Conservation (phyloP, 2,113 vertebrate species). For the Amphiprion percula region DNA sequence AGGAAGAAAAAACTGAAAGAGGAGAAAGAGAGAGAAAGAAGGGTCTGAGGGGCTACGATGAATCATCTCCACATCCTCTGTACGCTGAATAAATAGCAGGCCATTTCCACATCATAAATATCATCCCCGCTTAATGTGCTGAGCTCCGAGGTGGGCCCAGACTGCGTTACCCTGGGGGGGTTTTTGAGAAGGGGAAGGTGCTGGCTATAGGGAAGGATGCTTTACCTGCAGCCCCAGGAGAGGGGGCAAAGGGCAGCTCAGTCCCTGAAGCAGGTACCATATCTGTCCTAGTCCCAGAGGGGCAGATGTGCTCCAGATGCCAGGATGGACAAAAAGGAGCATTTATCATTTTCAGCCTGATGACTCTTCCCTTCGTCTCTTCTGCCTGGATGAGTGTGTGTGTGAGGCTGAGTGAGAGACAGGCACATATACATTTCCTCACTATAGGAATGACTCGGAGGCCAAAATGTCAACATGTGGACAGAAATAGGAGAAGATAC, state of each 20-base stretch:
- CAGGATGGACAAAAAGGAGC: constrained; percentile 70
- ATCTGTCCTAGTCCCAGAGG: constrained; percentile 71
- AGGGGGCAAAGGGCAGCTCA: constrained; percentile 66
- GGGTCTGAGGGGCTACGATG: constrained; percentile 48
- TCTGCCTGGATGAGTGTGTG: constrained; percentile 51
- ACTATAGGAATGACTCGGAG: constrained; percentile 7
- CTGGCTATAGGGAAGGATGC: constrained; percentile 36
- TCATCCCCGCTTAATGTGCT: constrained; percentile 71
- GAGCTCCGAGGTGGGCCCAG: constrained; percentile 66
- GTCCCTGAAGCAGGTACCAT: constrained; percentile 76
- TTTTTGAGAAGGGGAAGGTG: constrained; percentile 12
- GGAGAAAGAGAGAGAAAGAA: constrained; percentile 2
- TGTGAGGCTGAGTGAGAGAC: constrained; percentile 26
- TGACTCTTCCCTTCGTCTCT: constrained; percentile 73
- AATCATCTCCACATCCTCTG: constrained; percentile 67
- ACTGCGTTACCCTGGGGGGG: constrained; percentile 26
- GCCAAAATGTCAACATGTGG: constrained; percentile 39
- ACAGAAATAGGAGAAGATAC: constrained; percentile 50
- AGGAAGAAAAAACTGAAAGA: background rate
- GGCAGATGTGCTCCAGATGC: constrained; percentile 72
- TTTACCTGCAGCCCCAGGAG: constrained; percentile 65
- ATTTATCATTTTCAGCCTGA: constrained; percentile 87
- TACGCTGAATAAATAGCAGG: constrained; percentile 78
- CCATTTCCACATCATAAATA: constrained; percentile 84
- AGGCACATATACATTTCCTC: constrained; percentile 7